phyloP scores from a whole-genome alignment of 1,140 invertebrate species.

The Achroia grisella region DNA sequence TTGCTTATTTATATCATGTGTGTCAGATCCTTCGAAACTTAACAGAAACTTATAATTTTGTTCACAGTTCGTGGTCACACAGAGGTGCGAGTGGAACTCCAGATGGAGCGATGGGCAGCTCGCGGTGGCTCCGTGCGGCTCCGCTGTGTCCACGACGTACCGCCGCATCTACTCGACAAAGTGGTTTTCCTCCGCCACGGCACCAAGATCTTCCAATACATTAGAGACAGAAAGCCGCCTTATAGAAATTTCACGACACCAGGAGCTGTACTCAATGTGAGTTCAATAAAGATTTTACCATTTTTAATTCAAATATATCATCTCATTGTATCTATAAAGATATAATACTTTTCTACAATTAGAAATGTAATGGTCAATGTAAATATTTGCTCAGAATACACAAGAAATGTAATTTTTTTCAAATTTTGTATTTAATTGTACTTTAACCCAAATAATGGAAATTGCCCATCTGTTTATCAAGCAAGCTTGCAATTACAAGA shows the following conservation, averaged over 20 bases:
- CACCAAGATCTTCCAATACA: constrained; percentile 86
- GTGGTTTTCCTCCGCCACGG: constrained; percentile 84
- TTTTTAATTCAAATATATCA: background rate
- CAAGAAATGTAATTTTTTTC: too few relatives aligned
- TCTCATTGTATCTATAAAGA: too few relatives aligned
- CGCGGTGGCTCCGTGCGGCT: constrained; percentile 72
- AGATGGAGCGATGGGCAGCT: constrained; percentile 65
- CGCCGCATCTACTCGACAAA: constrained; percentile 77
- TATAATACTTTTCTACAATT: too few relatives aligned
- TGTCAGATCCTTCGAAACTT: too few relatives aligned
- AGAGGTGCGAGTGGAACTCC: constrained; percentile 61
- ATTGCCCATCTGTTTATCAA: too few relatives aligned
- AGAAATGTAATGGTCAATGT: too few relatives aligned
- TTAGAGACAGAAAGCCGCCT: constrained; percentile 82
- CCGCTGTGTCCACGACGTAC: constrained; percentile 78
- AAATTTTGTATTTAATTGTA: too few relatives aligned
- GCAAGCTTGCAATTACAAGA: too few relatives aligned
- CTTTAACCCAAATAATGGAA: too few relatives aligned
- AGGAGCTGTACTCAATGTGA: constrained; percentile 84
- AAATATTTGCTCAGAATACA: too few relatives aligned
- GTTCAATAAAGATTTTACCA: constrained; percentile 40
- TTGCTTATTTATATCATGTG: too few relatives aligned
- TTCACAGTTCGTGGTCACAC: constrained; percentile 52
- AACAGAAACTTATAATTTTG: too few relatives aligned
- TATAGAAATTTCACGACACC: constrained; percentile 78